Percentiles rank a stretch among this genome's conserved stretches.
Conservation (phyloP, 2,888 invertebrate genomes). For the Apantesis nais region DNA sequence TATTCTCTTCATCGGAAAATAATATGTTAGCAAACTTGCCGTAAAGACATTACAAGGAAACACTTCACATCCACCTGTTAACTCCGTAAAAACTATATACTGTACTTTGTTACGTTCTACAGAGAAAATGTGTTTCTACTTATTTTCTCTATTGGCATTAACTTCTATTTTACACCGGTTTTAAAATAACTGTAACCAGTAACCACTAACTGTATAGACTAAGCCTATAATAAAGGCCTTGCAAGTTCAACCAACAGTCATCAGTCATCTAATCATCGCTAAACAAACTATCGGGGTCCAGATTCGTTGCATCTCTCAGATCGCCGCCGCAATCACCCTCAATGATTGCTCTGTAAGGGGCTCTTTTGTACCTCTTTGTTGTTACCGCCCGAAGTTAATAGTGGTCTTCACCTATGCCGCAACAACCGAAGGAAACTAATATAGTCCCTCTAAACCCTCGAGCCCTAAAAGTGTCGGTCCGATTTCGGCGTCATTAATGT, state of each 20-base stretch:
- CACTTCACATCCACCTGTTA: constrained; percentile 2
- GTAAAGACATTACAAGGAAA: not conserved
- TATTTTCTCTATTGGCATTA: not conserved
- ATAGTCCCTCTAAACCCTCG: constrained; percentile 60
- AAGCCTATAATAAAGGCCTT: constrained; percentile 14
- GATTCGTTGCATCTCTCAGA: constrained; percentile 57
- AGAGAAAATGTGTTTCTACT: not conserved
- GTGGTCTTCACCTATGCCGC: constrained; percentile 52
- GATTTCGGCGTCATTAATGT: constrained; percentile 81
- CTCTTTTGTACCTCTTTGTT: constrained; percentile 68
- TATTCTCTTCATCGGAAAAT: constrained; percentile 20
- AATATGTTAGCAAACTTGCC: not conserved
- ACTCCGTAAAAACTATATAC: not conserved
- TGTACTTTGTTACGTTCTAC: not conserved
- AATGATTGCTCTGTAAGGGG: constrained; percentile 67
- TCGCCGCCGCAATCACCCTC: constrained; percentile 67
- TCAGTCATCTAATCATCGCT: constrained; percentile 46
- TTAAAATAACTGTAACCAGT: not conserved
- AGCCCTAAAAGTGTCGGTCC: constrained; percentile 67
- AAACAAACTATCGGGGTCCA: constrained; percentile 57
- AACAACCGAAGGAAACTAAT: constrained; percentile 66
- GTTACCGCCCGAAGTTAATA: constrained; percentile 72
- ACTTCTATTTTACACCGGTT: not conserved
- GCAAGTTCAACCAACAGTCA: constrained; percentile 31
- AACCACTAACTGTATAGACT: constrained; percentile 9